Percentiles rank a stretch among this genome's conserved stretches.
Evolutionary conservation across 2,797 vertebrate genomes (phyloP).

Genomic region (Ciconia nigra): DNA sequence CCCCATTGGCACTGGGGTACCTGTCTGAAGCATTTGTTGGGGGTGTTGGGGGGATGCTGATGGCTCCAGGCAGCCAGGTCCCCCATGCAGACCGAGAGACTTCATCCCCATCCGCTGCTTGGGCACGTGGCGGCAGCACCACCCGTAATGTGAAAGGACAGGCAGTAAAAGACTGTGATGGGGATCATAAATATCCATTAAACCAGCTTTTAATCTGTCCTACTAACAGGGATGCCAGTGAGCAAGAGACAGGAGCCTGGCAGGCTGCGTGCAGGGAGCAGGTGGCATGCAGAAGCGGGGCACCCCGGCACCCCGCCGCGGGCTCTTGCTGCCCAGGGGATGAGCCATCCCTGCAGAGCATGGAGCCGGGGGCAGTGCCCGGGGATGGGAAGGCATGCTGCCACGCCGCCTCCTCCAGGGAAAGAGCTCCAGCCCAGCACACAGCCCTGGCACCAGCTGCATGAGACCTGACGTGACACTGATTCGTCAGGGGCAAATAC

Average conservation of each 20-base stretch:
- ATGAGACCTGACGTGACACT: rapidly evolving
- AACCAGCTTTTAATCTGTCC: conserved; percentile 31
- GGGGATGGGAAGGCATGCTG: neutral
- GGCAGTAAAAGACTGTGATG: conserved; percentile 38
- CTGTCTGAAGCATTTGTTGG: neutral
- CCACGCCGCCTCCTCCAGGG: neutral
- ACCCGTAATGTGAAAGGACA: neutral
- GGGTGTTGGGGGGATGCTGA: neutral
- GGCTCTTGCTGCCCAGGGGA: neutral
- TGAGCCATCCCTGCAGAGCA: neutral
- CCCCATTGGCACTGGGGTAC: neutral
- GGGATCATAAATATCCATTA: conserved; percentile 59
- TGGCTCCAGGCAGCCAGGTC: neutral
- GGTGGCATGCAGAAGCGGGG: neutral
- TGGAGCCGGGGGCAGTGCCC: neutral
- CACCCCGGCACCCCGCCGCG: rapidly evolving
- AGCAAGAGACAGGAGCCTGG: neutral
- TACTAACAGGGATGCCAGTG: neutral
- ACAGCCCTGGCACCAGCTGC: neutral
- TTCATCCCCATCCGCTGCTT: neutral
- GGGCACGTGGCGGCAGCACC: neutral
- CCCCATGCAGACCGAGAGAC: rapidly evolving
- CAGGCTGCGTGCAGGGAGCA: neutral
- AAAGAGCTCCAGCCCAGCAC: neutral
- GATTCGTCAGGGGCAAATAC: rapidly evolving